Percentiles rank a stretch among this genome's conserved stretches.
phyloP scores from a whole-genome alignment of 1,140 invertebrate genomes.

The Zophobas atratus region DNA sequence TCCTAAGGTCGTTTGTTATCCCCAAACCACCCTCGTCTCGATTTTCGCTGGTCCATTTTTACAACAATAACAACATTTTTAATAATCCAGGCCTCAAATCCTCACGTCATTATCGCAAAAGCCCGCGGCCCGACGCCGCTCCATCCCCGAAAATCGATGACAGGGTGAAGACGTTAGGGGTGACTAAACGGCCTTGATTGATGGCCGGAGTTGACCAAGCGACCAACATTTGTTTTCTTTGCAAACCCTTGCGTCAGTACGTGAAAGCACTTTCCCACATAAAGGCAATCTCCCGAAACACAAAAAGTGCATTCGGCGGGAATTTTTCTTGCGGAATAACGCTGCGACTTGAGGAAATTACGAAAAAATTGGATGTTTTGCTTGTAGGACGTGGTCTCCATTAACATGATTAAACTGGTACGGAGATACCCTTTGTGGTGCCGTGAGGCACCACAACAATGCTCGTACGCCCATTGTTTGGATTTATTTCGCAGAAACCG shows the following conservation, averaged over 20 bases:
- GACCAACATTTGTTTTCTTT: conserved; percentile 57
- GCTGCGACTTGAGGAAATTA: background rate
- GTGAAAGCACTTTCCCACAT: conserved; percentile 34
- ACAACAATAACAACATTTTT: too few relatives aligned
- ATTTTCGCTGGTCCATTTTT: too few relatives aligned
- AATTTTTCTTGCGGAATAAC: conserved; percentile 1
- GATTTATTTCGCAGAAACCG: conserved; percentile 32
- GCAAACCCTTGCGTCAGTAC: conserved; percentile 22
- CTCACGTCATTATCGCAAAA: background rate
- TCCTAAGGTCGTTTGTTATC: too few relatives aligned
- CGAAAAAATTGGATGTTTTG: conserved; percentile 39
- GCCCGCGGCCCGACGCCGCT: conserved; percentile 7
- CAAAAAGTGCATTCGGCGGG: conserved; percentile 35
- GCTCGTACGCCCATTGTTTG: conserved; percentile 50
- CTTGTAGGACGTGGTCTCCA: conserved; percentile 49
- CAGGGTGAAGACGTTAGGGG: conserved; percentile 7
- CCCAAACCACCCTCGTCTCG: too few relatives aligned
- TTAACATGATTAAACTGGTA: conserved; percentile 58
- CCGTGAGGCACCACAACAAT: conserved; percentile 54
- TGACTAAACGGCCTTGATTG: conserved; percentile 51
- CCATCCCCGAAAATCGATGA: background rate
- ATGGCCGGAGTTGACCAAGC: conserved; percentile 47
- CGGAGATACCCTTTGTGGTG: conserved; percentile 53
- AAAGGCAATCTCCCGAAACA: conserved; percentile 31
- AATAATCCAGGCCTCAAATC: too few relatives aligned